phyloP scores from a whole-genome alignment of 2,113 vertebrate species.

The Tautogolabrus adspersus region DNA sequence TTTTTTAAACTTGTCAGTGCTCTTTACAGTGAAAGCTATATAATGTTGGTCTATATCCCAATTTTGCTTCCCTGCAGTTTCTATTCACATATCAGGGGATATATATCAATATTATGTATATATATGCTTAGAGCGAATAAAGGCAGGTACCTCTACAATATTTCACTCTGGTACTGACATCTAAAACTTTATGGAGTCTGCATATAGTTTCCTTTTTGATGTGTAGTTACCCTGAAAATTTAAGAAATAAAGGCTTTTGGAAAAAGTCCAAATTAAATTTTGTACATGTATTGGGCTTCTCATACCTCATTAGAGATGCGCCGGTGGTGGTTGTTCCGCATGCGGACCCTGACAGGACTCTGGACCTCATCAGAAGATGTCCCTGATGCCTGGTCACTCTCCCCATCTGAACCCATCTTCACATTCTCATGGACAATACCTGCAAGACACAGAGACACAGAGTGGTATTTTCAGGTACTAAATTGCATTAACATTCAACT shows the following conservation, averaged over 20 bases:
- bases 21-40: too few species aligned
- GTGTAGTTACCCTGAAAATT: background rate
- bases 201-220: background rate
- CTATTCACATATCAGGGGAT: too few species aligned
- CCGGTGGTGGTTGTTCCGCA: slow-evolving; percentile 84
- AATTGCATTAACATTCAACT: background rate
- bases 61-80: too few species aligned
- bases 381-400: slow-evolving; percentile 84
- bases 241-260: background rate
- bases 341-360: slow-evolving; percentile 83
- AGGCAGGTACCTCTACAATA: too few species aligned
- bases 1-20: too few species aligned
- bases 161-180: too few species aligned
- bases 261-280: background rate
- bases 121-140: too few species aligned
- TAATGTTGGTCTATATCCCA: too few species aligned
- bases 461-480: background rate
- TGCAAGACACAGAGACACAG: slow-evolving; percentile 42
- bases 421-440: slow-evolving; percentile 84
- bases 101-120: too few species aligned
- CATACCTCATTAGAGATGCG: slow-evolving; percentile 84
- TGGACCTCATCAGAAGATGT: slow-evolving; percentile 84
- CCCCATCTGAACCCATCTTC: slow-evolving; percentile 85
- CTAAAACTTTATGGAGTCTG: too few species aligned
- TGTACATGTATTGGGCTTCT: slow-evolving; percentile 4